Evolutionary conservation across 2,888 invertebrate genomes (phyloP), one percentile per base, ranked within the genome.

Genomic region (Patella caerulea): DNA sequence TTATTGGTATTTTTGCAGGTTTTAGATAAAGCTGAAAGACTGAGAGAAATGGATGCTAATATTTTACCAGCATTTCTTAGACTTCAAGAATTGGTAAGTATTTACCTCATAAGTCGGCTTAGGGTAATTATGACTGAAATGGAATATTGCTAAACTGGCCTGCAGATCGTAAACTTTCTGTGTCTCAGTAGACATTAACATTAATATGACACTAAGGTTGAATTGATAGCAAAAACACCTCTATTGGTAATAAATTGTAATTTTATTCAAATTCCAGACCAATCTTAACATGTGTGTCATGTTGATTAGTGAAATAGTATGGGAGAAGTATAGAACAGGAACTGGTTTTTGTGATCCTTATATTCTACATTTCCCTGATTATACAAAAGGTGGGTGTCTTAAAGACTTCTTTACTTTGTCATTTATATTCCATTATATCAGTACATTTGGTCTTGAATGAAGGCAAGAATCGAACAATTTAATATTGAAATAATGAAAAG

Each of bases 11-110:
- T 76, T 45, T 81, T 83, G 9, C 80, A 91, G 91, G 90, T 96
- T 34, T 93, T 97, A 73, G 96, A 97, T 89, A 95, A 95, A 91
- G 95, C 96, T 54, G 96, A 97, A 83, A 94, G 95, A 84, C 92
- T 97, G 29, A 93, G 96, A 71, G 94, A 94, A 79, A 94, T 96
- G 93, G 95, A 96, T 83, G 93, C 92, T 17, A 95, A 94, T 91
- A 92, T 97, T 81, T 92, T 97, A 79, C 94, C 95, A 65, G 94
- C 94, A 3, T 94, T 97, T 82, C 90, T 96, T 75, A 93, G 95
- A 74, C 92, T 98, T 1, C 94, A 94, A 84, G 96, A 97, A 92
- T 92, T 97, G 52, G 91, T 91, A 82, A 79, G 86, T 82, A 73
- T 52, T 9, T 45, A 9, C 7, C 0, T 0, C 9, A 45, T 7